Evolutionary conservation across 2,113 vertebrate genomes (phyloP), one percentile per base, ranked within the genome.

Genomic region (Suncus etruscus): DNA sequence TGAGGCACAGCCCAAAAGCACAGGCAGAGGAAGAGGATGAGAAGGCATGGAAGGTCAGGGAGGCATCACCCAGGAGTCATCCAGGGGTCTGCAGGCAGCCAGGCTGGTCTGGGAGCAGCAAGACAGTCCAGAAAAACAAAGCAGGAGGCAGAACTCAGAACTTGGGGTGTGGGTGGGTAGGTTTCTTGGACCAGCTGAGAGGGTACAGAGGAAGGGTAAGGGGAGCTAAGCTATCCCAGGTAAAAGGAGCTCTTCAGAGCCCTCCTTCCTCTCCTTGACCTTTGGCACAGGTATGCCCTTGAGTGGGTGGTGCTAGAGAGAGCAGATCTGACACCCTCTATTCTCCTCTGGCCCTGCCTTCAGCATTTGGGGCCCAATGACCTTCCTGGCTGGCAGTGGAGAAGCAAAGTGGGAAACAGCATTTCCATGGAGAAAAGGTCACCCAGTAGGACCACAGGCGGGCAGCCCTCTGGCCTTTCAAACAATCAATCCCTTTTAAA

Each of bases 401-500:
- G 48, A 27, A 84, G 27, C 25, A 10, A 83, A 87, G 4, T 9
- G 70, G 25, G 61, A 66, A 89, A 80, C 83, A 82, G 39, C n/a
- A 50, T 91, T 94, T 83, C 65, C 48, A n/a, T 47, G 51, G 54
- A 81, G 73, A 94, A 96, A 22, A 89, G 94, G 84, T 39, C 11
- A 2, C 69, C 32, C 65, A 66, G 50, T n/a, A 84, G 47, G 31
- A 63, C 31, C 14, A 3, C 45, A 15, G 24, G 39, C 63, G 51
- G 29, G 3, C 11, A 8, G 82, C 74, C 70, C 83, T 89, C 80
- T 32, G 39, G 84, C 84, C 91, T 91, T 94, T 95, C 61, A 75
- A 75, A 68, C 82, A 75, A 92, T 95, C 92, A 16, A 92, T 95
- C 95, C 87, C 78, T 95, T 95, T 95, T 83, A 96, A 96, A 95